Conservation (phyloP, 2,797 vertebrate species). For the Sebastes wilsoni region DNA sequence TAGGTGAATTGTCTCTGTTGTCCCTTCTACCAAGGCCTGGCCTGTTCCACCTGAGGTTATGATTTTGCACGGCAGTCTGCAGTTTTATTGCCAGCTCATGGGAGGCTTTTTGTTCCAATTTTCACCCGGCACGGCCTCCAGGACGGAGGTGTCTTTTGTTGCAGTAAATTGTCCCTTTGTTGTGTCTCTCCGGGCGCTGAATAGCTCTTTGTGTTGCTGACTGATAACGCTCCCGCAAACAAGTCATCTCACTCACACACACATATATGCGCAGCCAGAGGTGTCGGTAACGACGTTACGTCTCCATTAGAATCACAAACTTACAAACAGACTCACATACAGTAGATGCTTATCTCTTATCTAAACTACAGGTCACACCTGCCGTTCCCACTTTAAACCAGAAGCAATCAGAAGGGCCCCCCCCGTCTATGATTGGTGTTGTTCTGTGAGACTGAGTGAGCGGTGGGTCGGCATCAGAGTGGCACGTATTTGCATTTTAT, state of each 20-base stretch:
- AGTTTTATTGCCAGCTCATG: conserved; percentile 30
- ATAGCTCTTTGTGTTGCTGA: conserved; percentile 72
- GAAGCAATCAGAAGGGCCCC: neutral
- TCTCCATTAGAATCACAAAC: conserved; percentile 31
- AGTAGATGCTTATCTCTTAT: conserved; percentile 32
- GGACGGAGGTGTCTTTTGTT: conserved; percentile 71
- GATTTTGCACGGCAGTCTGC: conserved; percentile 4
- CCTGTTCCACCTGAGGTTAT: conserved; percentile 16
- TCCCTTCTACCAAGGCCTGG: neutral
- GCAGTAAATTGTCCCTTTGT: conserved; percentile 74
- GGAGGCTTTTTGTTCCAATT: conserved; percentile 37
- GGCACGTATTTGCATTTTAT: conserved; percentile 86
- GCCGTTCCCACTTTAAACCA: neutral
- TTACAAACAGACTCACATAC: conserved; percentile 28
- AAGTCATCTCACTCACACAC: conserved; percentile 46
- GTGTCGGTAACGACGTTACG: conserved; percentile 54
- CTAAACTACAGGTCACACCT: conserved; percentile 9
- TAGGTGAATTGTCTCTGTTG: neutral
- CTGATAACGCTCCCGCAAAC: conserved; percentile 66
- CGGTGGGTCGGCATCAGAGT: conserved; percentile 48
- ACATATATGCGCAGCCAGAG: conserved; percentile 18
- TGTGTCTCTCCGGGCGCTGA: conserved; percentile 58
- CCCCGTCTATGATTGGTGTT: conserved; percentile 24
- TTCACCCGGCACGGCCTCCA: conserved; percentile 51
- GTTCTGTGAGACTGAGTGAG: conserved; percentile 30